Percentiles rank a stretch among this genome's conserved stretches.
Conservation (phyloP, 2,888 invertebrate species). For the Leucoma salicis region DNA sequence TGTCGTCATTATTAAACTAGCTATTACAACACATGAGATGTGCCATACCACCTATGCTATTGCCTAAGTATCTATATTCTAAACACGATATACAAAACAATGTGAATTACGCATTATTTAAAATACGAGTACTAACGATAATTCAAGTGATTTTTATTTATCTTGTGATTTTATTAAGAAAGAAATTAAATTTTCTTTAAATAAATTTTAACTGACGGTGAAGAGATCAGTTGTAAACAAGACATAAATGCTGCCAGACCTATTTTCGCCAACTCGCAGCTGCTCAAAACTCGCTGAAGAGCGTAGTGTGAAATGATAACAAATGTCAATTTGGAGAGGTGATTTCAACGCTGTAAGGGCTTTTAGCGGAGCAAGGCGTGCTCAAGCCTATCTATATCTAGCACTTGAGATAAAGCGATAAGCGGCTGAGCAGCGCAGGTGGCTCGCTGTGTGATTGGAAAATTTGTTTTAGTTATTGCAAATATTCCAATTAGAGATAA, state of each 20-base stretch:
- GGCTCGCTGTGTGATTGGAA: constrained; percentile 10
- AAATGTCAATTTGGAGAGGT: constrained; percentile 24
- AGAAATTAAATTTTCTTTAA: not conserved
- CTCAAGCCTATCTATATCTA: constrained; percentile 32
- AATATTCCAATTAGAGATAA: constrained; percentile 2
- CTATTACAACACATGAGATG: too few relatives aligned
- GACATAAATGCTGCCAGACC: constrained; percentile 4
- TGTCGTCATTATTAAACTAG: too few relatives aligned
- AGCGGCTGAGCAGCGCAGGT: constrained; percentile 13
- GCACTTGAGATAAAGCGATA: constrained; percentile 37
- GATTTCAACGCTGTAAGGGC: constrained; percentile 28
- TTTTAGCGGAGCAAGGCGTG: constrained; percentile 19
- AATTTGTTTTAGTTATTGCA: constrained; percentile 6
- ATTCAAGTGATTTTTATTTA: too few relatives aligned
- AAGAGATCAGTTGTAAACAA: not conserved
- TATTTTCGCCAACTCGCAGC: constrained; percentile 12
- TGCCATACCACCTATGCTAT: too few relatives aligned
- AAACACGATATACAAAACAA: too few relatives aligned
- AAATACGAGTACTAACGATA: too few relatives aligned
- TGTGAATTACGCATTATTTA: too few relatives aligned
- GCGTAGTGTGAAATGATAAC: constrained; percentile 30
- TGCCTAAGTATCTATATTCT: too few relatives aligned
- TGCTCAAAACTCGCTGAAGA: constrained; percentile 16
- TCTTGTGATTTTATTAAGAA: too few relatives aligned
- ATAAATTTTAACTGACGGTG: not conserved